Conservation (phyloP, 2,113 vertebrate species). For the Lucifuga dentata region DNA sequence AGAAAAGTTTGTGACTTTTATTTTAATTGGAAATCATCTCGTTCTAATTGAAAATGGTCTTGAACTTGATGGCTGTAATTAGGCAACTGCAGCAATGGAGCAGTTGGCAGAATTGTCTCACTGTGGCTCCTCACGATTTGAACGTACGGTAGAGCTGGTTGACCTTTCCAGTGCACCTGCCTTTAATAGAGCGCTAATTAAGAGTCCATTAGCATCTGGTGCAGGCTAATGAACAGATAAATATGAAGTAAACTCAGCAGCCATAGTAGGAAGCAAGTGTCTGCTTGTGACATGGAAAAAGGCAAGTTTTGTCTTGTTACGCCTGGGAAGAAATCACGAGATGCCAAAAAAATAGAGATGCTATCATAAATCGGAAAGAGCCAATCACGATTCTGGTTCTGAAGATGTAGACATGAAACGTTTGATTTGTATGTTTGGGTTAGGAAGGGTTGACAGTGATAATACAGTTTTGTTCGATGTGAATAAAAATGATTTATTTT, state of each 20-base stretch:
- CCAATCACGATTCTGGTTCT: no score
- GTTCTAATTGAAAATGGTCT: constrained; percentile 21
- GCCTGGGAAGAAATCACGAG: no score
- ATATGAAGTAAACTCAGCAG: constrained; percentile 1
- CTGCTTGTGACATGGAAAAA: no score
- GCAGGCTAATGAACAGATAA: background rate
- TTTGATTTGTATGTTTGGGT: no score
- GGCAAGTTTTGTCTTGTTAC: no score
- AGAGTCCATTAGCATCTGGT: constrained; percentile 3
- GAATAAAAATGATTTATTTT: no score
- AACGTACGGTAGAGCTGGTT: constrained; percentile 22
- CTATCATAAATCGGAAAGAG: no score
- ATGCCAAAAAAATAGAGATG: no score
- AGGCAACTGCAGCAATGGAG: background rate
- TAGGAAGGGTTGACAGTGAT: no score
- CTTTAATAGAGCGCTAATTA: constrained; percentile 40
- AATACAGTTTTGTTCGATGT: no score
- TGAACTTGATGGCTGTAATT: constrained; percentile 21
- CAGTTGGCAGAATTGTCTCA: background rate
- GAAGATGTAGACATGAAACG: no score
- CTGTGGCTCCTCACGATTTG: background rate
- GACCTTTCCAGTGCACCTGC: constrained; percentile 43
- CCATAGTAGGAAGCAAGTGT: no score
- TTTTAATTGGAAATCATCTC: constrained; percentile 5
- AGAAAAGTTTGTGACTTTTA: background rate